phyloP scores from a whole-genome alignment of 1,140 invertebrate genomes.

The Drosophila baimaii region DNA sequence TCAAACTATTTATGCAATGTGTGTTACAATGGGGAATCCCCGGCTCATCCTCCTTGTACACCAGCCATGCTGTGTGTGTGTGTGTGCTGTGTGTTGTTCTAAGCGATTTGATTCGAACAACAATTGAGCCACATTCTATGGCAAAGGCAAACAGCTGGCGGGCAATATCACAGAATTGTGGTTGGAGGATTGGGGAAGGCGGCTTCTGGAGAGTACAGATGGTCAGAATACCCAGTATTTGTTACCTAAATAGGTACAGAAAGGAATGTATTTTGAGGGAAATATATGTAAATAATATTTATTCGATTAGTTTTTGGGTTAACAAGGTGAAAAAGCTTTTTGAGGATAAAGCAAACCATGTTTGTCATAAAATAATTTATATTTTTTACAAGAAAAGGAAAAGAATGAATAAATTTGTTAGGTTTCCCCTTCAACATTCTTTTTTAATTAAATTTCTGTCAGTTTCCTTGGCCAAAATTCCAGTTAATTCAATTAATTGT shows the following conservation, averaged over 20 bases:
- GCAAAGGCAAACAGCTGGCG: slow-evolving; percentile 35
- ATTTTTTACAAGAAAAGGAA: no score
- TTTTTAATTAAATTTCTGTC: background rate
- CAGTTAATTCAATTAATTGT: background rate
- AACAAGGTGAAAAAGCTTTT: background rate
- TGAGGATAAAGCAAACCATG: no score
- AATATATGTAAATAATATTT: background rate
- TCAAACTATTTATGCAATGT: slow-evolving; percentile 50
- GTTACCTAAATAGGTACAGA: background rate
- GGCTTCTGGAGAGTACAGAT: background rate
- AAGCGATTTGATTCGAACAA: slow-evolving; percentile 47
- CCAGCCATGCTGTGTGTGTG: background rate
- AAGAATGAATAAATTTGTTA: no score
- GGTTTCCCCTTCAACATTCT: no score
- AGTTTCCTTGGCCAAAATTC: background rate
- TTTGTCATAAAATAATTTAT: no score
- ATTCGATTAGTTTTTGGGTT: background rate
- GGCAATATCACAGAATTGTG: slow-evolving; percentile 16
- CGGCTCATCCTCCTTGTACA: background rate
- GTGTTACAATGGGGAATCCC: slow-evolving; percentile 1
- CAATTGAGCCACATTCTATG: slow-evolving; percentile 48
- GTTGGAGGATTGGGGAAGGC: slow-evolving; percentile 9
- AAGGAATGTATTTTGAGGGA: no score
- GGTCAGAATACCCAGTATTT: background rate
- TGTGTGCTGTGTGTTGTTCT: slow-evolving; percentile 46